phyloP scores from a whole-genome alignment of 2,797 vertebrate genomes.

The Chanos chanos region DNA sequence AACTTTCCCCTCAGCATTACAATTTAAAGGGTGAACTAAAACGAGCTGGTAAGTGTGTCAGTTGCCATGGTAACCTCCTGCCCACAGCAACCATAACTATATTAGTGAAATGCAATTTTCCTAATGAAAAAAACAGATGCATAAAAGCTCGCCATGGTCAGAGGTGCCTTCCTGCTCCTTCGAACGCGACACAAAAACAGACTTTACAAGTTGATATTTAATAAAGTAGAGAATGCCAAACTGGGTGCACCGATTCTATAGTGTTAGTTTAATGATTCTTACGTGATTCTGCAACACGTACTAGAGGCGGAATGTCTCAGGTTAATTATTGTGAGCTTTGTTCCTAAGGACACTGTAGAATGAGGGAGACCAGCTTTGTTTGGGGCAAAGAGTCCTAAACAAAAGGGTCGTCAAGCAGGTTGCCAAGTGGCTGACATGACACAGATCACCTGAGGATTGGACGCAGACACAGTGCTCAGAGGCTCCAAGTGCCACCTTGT shows the following conservation, averaged over 20 bases:
- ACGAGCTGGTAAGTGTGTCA: constrained; percentile 13
- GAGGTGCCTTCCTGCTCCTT: neutral
- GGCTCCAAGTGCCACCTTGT: constrained; percentile 24
- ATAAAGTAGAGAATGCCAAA: neutral
- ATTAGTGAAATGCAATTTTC: constrained; percentile 44
- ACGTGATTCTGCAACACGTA: constrained; percentile 13
- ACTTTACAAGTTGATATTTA: neutral
- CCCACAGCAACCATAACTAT: constrained; percentile 32
- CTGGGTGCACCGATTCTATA: neutral
- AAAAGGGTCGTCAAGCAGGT: constrained; percentile 67
- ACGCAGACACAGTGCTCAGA: too few species aligned
- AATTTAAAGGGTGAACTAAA: neutral
- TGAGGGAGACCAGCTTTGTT: constrained; percentile 53
- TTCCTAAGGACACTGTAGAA: constrained; percentile 4
- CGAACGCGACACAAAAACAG: neutral
- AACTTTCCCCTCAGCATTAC: constrained; percentile 3
- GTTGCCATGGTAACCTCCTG: constrained; percentile 31
- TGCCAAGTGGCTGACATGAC: constrained; percentile 70
- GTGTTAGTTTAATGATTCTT: neutral
- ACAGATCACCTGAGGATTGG: constrained; percentile 73
- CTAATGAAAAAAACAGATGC: constrained; percentile 2
- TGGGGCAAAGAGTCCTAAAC: constrained; percentile 63
- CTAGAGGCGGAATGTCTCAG: neutral
- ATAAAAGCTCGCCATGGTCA: neutral
- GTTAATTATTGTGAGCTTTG: constrained; percentile 13